A percentile compares a stretch with the other conserved stretches of the same genome.
These are phyloP conservation scores for Leuctra nigra DNA, from an alignment of 2,888 invertebrate genomes.

Conservation along the genomic window DNA sequence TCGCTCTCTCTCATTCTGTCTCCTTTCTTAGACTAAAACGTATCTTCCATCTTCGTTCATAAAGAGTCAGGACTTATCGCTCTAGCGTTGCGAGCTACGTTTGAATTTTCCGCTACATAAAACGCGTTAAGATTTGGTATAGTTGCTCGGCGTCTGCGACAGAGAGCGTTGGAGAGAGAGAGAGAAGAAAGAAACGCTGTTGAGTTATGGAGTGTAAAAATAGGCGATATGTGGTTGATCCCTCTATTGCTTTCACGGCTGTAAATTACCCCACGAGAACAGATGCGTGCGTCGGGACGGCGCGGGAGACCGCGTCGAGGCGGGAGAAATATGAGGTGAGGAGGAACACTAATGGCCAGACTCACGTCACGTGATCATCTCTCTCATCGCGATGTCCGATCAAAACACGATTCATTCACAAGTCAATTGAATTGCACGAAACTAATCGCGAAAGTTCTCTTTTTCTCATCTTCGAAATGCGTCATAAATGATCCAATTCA, in stretches of 20 bases:
- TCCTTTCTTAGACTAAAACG: neutral
- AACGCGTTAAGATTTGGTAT: constrained; percentile 28
- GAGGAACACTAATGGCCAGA: constrained; percentile 23
- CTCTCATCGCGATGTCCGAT: constrained; percentile 1
- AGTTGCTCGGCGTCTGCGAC: constrained; percentile 2
- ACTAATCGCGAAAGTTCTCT: constrained; percentile 15
- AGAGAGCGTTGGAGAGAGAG: no score
- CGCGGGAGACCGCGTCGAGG: constrained; percentile 23
- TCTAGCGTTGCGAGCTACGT: constrained; percentile 10
- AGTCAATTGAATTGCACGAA: constrained; percentile 14
- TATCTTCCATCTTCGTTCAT: neutral
- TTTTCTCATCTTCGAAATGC: constrained; percentile 17
- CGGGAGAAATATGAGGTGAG: constrained; percentile 25
- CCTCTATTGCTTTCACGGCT: constrained; percentile 29
- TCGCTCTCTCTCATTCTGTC: neutral
- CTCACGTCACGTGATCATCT: constrained; percentile 25
- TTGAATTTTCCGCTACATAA: constrained; percentile 30
- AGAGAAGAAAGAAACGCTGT: constrained; percentile 16
- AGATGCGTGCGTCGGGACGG: constrained; percentile 23
- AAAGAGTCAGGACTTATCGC: constrained; percentile 15
- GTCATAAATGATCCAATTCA: constrained; percentile 19
- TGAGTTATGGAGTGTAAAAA: constrained; percentile 31
- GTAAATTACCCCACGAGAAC: constrained; percentile 28
- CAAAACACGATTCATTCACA: constrained; percentile 12
- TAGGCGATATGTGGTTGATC: constrained; percentile 30